These are phyloP conservation scores for Drosophila persimilis DNA, from an alignment of 1,140 invertebrate genomes.

Conservation along the genomic window DNA sequence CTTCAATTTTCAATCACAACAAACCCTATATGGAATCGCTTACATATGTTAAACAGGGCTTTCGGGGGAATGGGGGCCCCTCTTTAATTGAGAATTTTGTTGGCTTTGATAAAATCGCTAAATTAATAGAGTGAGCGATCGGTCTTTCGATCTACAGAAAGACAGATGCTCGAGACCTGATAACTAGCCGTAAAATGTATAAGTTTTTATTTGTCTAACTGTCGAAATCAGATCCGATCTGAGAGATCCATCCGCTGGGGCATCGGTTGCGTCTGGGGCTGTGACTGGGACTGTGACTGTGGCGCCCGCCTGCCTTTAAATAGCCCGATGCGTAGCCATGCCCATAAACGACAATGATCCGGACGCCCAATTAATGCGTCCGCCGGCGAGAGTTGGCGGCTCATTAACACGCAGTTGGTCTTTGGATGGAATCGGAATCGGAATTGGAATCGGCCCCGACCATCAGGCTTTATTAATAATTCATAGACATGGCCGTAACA, in stretches of 20 bases:
- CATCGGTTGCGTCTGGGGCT: not conserved
- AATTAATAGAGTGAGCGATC: constrained; percentile 53
- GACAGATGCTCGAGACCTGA: constrained; percentile 31
- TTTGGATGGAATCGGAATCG: constrained; percentile 38
- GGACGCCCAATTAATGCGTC: constrained; percentile 73
- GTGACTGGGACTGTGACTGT: not conserved
- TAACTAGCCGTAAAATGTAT: constrained; percentile 63
- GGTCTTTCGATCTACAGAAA: not conserved
- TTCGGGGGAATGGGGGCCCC: constrained; percentile 13
- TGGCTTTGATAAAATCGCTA: constrained; percentile 65
- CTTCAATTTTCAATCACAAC: constrained; percentile 56
- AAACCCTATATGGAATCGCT: constrained; percentile 19
- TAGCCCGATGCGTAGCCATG: constrained; percentile 43
- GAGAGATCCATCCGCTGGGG: not conserved
- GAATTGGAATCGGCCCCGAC: constrained; percentile 3
- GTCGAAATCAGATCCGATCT: constrained; percentile 29
- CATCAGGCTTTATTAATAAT: constrained; percentile 67
- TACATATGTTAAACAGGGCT: constrained; percentile 64
- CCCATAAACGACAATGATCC: constrained; percentile 60
- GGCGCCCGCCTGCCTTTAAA: constrained; percentile 61
- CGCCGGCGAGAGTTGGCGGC: constrained; percentile 71
- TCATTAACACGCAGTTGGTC: constrained; percentile 76
- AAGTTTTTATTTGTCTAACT: constrained; percentile 53
- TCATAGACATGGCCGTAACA: constrained; percentile 58
- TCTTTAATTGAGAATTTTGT: constrained; percentile 52